Evolutionary conservation across 2,888 invertebrate genomes (phyloP), one percentile per base, ranked within the genome.

Genomic region (Acrocyrtus sp.): DNA sequence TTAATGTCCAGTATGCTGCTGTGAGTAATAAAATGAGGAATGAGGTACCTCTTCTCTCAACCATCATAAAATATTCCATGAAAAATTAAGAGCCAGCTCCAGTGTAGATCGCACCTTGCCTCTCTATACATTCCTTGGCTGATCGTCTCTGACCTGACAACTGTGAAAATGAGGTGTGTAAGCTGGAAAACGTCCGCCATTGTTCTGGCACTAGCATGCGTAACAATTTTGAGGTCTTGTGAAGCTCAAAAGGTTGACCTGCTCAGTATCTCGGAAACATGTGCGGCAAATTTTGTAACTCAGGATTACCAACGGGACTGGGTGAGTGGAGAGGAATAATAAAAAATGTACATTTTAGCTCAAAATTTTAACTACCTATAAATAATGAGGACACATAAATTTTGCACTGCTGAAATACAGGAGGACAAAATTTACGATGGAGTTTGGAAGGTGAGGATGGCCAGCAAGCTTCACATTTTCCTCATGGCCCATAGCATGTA

Each of bases 271-370:
- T 26, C 29, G 2, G 53, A 53, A n/a, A 27, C 53, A 4, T 53
- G 53, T n/a, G 3, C 53, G 4, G 53, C 53, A 5, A 53, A 53
- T 53, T 53, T 53, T 24, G n/a, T 53, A 4, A 53, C 53, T 26
- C 53, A 27, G 29, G 53, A 53, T n/a, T 53, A 53, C 22, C 2
- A 53, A 17, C n/a, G 8, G 8, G 24, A 29, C 15, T 53, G 53
- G 53, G 53, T 53, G n/a, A 29, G 53, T 5, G 4, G 12, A 8
- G 8, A 6, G 8, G 22, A 6, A 22, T 50, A 50, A 12, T 50
- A 8, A 22, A 4, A 22, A 21, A 50, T 21, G 5, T 21, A 21
- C 10, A 3, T 8, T 6, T 50, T 50, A 6, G 8, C 6, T 50
- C 6, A 12, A 12, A 50, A 21, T 21, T 50, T 50, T 12, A 12